Evolutionary conservation across 2,888 invertebrate species (phyloP).

Genomic region (Tetrapedia diversipes): DNA sequence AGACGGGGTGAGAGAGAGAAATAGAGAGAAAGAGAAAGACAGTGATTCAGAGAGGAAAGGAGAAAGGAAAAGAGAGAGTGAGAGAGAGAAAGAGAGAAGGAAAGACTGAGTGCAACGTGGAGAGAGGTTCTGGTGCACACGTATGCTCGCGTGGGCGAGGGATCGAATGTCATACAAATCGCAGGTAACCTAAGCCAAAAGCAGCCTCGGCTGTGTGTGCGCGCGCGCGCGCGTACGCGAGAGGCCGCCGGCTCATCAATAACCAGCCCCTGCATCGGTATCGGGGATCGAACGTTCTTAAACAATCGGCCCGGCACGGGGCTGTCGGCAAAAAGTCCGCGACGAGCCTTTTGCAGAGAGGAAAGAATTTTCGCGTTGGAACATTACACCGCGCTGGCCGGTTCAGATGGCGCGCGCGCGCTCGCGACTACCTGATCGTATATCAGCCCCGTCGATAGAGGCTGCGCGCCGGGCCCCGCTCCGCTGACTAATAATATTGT

Average conservation of each 20-base stretch:
- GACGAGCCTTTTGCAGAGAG: slow-evolving; percentile 51
- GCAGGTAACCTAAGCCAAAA: slow-evolving; percentile 80
- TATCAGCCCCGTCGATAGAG: slow-evolving; percentile 37
- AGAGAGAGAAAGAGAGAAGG: slow-evolving; percentile 32
- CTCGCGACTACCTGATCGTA: slow-evolving; percentile 44
- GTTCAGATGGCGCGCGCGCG: slow-evolving; percentile 36
- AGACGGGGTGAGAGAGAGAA: slow-evolving; percentile 57
- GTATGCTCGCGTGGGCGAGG: slow-evolving; percentile 75
- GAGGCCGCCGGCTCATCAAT: slow-evolving; percentile 73
- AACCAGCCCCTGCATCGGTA: slow-evolving; percentile 68
- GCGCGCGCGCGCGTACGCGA: too few species aligned
- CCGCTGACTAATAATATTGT: slow-evolving; percentile 38
- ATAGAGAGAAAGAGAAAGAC: slow-evolving; percentile 1
- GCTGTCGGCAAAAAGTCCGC: slow-evolving; percentile 53
- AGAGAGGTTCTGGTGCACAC: slow-evolving; percentile 61
- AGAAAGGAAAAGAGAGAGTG: too few species aligned
- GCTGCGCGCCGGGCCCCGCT: slow-evolving; percentile 4
- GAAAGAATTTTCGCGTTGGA: slow-evolving; percentile 47
- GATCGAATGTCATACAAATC: slow-evolving; percentile 82
- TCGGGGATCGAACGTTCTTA: slow-evolving; percentile 65
- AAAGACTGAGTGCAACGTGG: slow-evolving; percentile 51
- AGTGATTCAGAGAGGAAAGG: slow-evolving; percentile 37
- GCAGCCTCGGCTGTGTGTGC: slow-evolving; percentile 69
- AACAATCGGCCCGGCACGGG: slow-evolving; percentile 60
- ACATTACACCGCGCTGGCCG: slow-evolving; percentile 44